These are phyloP conservation scores for Buphagus erythrorhynchus DNA, from an alignment of 2,797 vertebrate genomes.

Conservation along the genomic window DNA sequence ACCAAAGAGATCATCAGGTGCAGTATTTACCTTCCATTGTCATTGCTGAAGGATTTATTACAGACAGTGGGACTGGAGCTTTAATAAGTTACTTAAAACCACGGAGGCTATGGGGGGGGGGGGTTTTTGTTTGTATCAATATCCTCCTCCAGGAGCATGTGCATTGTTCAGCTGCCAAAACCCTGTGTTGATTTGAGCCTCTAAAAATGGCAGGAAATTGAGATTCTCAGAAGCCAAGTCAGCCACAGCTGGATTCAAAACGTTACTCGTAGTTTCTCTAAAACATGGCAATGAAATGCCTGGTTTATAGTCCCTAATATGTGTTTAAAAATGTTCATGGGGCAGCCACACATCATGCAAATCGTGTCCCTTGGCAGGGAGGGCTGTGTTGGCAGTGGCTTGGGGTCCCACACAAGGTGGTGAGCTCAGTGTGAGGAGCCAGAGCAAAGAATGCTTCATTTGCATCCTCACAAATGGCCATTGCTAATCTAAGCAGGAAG, in stretches of 20 bases:
- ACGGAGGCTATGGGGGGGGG: not conserved
- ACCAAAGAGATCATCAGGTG: not conserved
- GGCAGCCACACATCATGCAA: not conserved
- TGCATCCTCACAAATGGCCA: constrained; percentile 49
- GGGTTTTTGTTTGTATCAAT: not conserved
- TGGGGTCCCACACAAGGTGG: not conserved
- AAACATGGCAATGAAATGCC: not conserved
- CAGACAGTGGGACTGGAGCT: not conserved
- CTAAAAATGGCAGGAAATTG: not conserved
- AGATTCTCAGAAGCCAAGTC: not conserved
- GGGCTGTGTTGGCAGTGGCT: not conserved
- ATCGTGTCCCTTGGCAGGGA: constrained; percentile 24
- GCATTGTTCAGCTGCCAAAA: constrained; percentile 16
- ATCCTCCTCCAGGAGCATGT: not conserved
- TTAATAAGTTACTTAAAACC: not conserved
- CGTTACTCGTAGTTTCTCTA: not conserved
- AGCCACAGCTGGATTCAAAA: not conserved
- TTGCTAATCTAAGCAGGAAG: constrained; percentile 47
- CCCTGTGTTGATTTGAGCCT: not conserved
- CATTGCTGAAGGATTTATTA: not conserved
- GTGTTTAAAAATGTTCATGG: not conserved
- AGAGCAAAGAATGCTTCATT: constrained; percentile 33
- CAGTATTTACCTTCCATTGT: not conserved
- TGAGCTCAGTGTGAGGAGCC: constrained; percentile 20
- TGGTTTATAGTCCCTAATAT: not conserved